Evolutionary conservation across 1,140 invertebrate species (phyloP).

Genomic region (Elymnias hypermnestra): DNA sequence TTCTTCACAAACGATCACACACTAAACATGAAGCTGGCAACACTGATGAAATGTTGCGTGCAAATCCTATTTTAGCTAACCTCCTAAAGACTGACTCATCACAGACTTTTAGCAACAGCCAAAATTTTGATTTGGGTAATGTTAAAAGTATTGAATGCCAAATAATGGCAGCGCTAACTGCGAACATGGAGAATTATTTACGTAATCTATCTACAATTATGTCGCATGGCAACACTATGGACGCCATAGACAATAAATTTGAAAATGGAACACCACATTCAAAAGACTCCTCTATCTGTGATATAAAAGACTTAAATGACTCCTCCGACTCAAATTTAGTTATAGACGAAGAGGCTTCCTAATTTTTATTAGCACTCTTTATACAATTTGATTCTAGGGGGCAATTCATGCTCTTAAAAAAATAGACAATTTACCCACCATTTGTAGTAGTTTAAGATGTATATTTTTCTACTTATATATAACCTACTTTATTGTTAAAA

Average conservation of each 20-base stretch:
- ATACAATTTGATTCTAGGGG: not conserved
- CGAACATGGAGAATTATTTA: conserved; percentile 50
- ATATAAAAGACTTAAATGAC: conserved; percentile 30
- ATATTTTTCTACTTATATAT: conserved; percentile 14
- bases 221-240: conserved; percentile 19
- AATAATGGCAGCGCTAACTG: conserved; percentile 44
- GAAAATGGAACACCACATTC: conserved; percentile 10
- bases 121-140: conserved; percentile 30
- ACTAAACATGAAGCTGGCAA: conserved; percentile 23
- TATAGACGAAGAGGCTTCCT: conserved; percentile 32
- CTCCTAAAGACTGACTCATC: conserved; percentile 28
- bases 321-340: conserved; percentile 31
- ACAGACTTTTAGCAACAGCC: conserved; percentile 8
- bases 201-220: conserved; percentile 40
- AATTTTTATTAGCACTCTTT: conserved; percentile 5
- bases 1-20: conserved; percentile 48
- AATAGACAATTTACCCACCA: conserved; percentile 14
- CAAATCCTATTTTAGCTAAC: conserved; percentile 59
- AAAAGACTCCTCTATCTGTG: conserved; percentile 11
- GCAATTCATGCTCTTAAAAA: too few relatives aligned
- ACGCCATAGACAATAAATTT: conserved; percentile 9
- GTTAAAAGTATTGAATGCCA: conserved; percentile 45
- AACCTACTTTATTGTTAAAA: conserved; percentile 1
- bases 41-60: conserved; percentile 40
- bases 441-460: conserved; percentile 12